A percentile compares a stretch with the other conserved stretches of the same genome.
Evolutionary conservation across 2,113 vertebrate genomes (phyloP).

Genomic region (Isichthys henryi): DNA sequence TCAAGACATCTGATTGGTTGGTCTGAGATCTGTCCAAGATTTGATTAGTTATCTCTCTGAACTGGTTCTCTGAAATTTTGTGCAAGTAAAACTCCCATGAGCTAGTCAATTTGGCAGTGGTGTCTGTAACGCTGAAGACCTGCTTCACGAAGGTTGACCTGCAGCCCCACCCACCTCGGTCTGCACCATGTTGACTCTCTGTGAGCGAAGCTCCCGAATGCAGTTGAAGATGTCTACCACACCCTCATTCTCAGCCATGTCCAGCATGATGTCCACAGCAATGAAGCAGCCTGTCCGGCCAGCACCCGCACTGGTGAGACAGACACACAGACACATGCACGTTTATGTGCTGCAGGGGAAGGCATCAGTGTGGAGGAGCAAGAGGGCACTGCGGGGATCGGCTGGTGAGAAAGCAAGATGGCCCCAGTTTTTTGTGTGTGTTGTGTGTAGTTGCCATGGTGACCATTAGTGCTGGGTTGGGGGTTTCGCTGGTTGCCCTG

Average conservation of each 20-base stretch:
- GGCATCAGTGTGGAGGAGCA: background rate
- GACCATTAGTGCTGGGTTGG: background rate
- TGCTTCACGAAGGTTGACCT: background rate
- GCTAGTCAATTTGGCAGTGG: background rate
- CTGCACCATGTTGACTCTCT: constrained; percentile 94
- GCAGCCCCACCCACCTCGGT: constrained; percentile 72
- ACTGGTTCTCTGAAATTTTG: no score
- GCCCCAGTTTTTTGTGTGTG: background rate
- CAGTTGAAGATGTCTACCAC: constrained; percentile 98
- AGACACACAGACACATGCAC: background rate
- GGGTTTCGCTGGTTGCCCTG: constrained; percentile 14
- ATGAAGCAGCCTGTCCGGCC: constrained; percentile 95
- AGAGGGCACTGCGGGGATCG: background rate
- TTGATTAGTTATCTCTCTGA: no score
- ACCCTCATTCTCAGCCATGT: constrained; percentile 97
- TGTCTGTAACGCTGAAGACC: background rate
- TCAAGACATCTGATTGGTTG: no score
- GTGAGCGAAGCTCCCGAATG: constrained; percentile 89
- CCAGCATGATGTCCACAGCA: constrained; percentile 95
- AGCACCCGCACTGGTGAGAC: constrained; percentile 72
- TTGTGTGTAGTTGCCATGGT: background rate
- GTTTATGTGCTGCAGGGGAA: background rate
- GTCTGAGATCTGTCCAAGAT: no score
- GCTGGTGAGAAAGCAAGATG: background rate
- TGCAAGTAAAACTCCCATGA: no score